Conservation (phyloP, 2,113 vertebrate species). For the mouse (Mus musculus) region DNA sequence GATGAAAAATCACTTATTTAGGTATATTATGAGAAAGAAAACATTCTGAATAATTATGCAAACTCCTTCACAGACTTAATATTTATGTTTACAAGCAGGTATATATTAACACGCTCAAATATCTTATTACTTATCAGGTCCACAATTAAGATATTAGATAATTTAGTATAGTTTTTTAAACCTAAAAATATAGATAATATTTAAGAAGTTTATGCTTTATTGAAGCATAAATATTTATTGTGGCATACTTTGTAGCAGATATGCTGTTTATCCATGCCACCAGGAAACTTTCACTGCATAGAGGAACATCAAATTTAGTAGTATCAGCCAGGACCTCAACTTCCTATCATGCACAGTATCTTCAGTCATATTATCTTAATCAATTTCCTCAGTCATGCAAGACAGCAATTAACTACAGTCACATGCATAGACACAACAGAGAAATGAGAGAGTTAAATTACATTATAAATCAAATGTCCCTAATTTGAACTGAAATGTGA, state of each 20-base stretch:
- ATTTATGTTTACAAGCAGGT: not conserved
- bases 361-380: not conserved
- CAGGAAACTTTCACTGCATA: fast-evolving
- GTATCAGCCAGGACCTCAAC: not conserved
- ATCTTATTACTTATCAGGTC: not conserved
- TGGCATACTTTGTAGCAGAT: not conserved
- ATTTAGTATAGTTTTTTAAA: not conserved
- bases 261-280: not conserved
- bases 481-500: not conserved
- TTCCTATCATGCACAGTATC: not conserved
- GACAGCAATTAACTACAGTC: not conserved
- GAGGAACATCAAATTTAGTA: too few relatives aligned
- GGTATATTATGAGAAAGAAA: not conserved
- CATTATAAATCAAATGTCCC: not conserved
- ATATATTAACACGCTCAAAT: not conserved
- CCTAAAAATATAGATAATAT: not conserved
- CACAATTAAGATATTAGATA: not conserved
- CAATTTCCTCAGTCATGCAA: not conserved
- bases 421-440: not conserved
- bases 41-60: not conserved
- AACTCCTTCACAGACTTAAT: not conserved
- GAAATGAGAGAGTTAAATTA: not conserved
- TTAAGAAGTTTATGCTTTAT: not conserved
- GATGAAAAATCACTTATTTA: not conserved
- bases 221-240: not conserved